A percentile compares a stretch with the other conserved stretches of the same genome.
Conservation (phyloP, 2,797 vertebrate species). For the Enoplosus armatus region DNA sequence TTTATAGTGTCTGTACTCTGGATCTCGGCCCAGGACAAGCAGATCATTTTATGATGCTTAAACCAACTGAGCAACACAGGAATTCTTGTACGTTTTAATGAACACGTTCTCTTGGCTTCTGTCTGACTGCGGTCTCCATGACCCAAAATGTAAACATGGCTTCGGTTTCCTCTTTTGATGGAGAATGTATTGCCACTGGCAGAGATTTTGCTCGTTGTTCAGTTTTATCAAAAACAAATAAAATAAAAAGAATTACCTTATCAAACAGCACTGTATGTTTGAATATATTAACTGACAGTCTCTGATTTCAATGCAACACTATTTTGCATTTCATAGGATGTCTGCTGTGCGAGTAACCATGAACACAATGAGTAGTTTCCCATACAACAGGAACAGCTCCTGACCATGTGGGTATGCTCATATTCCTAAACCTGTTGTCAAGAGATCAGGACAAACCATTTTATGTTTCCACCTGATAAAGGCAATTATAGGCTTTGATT, state of each 20-base stretch:
- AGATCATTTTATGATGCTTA: constrained; percentile 44
- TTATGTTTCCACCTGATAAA: background rate
- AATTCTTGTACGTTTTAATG: constrained; percentile 28
- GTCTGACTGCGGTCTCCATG: constrained; percentile 14
- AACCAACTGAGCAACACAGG: constrained; percentile 23
- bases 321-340: too few species aligned
- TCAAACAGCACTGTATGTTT: background rate
- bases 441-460: too few species aligned
- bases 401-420: too few species aligned
- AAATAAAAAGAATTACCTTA: too few species aligned
- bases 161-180: constrained; percentile 23
- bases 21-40: constrained; percentile 36
- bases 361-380: too few species aligned
- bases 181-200: background rate
- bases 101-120: constrained; percentile 21
- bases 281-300: too few species aligned
- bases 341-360: too few species aligned
- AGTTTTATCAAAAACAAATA: background rate
- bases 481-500: background rate
- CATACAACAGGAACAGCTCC: too few species aligned
- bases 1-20: constrained; percentile 36
- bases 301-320: too few species aligned
- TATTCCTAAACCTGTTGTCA: too few species aligned
- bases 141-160: constrained; percentile 29
- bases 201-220: background rate